These are phyloP conservation scores for Coracopsis vasa DNA, from an alignment of 2,113 vertebrate genomes.

Conservation along the genomic window DNA sequence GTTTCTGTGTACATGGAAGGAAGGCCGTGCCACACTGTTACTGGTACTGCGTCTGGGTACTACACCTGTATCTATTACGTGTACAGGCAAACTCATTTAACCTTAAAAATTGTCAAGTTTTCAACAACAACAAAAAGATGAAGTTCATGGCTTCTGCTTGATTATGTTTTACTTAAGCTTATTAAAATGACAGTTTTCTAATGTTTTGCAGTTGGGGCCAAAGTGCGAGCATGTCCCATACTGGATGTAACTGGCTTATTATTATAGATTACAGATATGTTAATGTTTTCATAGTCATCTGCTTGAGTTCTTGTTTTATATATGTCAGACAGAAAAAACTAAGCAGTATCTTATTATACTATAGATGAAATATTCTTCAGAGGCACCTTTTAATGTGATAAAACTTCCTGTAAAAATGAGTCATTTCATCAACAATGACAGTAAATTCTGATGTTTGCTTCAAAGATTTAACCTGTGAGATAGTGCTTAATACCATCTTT, in stretches of 20 bases:
- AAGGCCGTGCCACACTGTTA: not conserved
- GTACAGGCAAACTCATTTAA: not conserved
- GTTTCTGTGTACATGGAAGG: accelerated
- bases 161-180: not conserved
- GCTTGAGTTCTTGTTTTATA: not conserved
- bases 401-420: not conserved
- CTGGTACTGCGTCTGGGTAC: not conserved
- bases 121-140: not conserved
- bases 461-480: not conserved
- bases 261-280: not conserved
- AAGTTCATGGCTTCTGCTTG: not conserved
- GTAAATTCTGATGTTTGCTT: not conserved
- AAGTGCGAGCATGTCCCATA: accelerated
- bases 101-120: not conserved
- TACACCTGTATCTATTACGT: not conserved
- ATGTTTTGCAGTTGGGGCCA: not conserved
- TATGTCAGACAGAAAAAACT: not conserved
- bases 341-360: not conserved
- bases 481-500: not conserved
- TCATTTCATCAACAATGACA: not conserved
- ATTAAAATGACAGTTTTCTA: not conserved
- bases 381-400: not conserved
- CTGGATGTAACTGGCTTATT: not conserved
- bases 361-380: not conserved
- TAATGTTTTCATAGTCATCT: not conserved